Evolutionary conservation across 2,888 invertebrate species (phyloP), one percentile per base, ranked within the genome.

Genomic region (Hetaerina titia): DNA sequence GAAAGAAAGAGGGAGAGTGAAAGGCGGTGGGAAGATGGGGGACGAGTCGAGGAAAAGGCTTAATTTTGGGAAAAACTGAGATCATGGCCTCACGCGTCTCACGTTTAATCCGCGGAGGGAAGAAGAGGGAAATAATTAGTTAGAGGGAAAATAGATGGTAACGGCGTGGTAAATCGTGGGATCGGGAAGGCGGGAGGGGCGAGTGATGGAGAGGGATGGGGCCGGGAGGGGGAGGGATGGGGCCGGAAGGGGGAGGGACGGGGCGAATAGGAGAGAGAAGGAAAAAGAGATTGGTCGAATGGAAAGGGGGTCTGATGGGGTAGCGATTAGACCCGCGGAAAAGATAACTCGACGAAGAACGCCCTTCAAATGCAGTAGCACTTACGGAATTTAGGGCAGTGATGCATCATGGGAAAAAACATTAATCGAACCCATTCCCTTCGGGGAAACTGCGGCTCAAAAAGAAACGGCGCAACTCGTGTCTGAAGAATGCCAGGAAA

Each of bases 11-110:
- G 31, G 31, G 81, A 81, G 31, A 31, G 63, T 31, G 63, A 31
- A 31, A 87, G 15, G n/a, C n/a, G n/a, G 31, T 31, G 87, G 45
- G 31, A 87, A 87, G 45, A 60, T 0, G 22, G 58, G 13, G 1
- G 60, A 0, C 1, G 31, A 60, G n/a, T 2, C 13, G 22, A 63
- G 19, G 31, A 25, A 63, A 63, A 63, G 90, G 31, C 31, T 63
- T 31, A 60, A 90, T 63, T 63, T 90, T 19, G 90, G 63, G 57
- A 13, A 87, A 45, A 17, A 90, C 31, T 25, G 90, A 90, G 90
- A 90, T 63, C 25, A 63, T 31, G 81, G 81, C 15, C 81, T 31
- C 81, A 81, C 31, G 11, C 25, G 31, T 31, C 81, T 81, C 15
- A 81, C 11, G 31, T 13, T 25, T 31, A 81, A 81, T 81, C 81